Conservation (phyloP, 2,888 invertebrate genomes). For the Pterostichus niger region DNA sequence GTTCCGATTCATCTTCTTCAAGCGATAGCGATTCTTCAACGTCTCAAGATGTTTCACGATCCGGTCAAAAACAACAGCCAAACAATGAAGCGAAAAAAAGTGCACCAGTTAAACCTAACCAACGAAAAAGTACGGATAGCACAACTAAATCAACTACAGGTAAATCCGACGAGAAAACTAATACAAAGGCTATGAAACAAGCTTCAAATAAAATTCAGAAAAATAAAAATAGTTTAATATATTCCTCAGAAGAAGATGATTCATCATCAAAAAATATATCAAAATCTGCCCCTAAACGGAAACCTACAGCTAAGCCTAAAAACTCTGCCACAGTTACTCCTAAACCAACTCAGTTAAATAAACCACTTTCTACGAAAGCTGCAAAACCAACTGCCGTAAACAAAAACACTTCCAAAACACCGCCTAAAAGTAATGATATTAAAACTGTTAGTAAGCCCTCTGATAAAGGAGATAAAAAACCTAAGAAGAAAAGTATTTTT, state of each 20-base stretch:
- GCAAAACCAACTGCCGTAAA: slow-evolving; percentile 73
- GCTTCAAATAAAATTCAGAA: slow-evolving; percentile 70
- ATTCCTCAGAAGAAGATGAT: slow-evolving; percentile 83
- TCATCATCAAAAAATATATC: slow-evolving; percentile 72
- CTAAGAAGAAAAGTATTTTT: slow-evolving; percentile 89
- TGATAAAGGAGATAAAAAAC: slow-evolving; percentile 71
- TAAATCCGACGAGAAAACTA: slow-evolving; percentile 56
- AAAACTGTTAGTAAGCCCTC: slow-evolving; percentile 71
- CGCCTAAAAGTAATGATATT: slow-evolving; percentile 61
- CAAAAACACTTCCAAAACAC: slow-evolving; percentile 67
- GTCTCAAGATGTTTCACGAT: slow-evolving; percentile 76
- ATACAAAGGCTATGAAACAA: slow-evolving; percentile 68
- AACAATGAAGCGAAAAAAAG: slow-evolving; percentile 74
- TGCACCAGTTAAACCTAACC: slow-evolving; percentile 73
- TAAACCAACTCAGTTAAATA: slow-evolving; percentile 77
- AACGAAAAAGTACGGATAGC: slow-evolving; percentile 73
- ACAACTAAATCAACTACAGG: slow-evolving; percentile 47
- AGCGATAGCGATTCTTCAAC: slow-evolving; percentile 86
- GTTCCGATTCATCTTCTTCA: slow-evolving; percentile 84
- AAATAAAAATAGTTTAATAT: slow-evolving; percentile 77
- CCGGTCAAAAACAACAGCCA: slow-evolving; percentile 72
- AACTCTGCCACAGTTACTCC: slow-evolving; percentile 82
- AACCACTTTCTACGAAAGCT: slow-evolving; percentile 73
- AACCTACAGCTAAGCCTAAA: slow-evolving; percentile 82
- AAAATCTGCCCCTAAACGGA: slow-evolving; percentile 77